Evolutionary conservation across 2,797 vertebrate species (phyloP).

Genomic region (Gymnoscopelus microlampas): DNA sequence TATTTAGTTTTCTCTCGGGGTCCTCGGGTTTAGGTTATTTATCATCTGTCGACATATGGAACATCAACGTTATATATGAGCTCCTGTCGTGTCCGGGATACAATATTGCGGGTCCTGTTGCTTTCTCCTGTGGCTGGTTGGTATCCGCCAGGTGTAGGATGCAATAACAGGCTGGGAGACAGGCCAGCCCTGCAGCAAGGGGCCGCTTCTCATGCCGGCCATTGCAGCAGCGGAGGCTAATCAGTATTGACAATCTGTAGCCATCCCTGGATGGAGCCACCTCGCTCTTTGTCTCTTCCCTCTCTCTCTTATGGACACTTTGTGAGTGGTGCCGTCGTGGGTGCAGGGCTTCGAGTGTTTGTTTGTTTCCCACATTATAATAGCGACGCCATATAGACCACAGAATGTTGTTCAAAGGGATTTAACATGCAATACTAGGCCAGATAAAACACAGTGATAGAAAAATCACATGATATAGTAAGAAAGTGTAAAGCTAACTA

Average conservation of each 20-base stretch:
- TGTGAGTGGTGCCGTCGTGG: background rate
- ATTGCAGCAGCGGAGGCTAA: slow-evolving; percentile 72
- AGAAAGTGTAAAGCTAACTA: too few relatives aligned
- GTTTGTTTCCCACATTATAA: too few relatives aligned
- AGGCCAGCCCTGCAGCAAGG: slow-evolving; percentile 82
- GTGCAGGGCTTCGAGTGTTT: too few relatives aligned
- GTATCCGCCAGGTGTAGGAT: slow-evolving; percentile 48
- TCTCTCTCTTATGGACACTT: slow-evolving; percentile 29
- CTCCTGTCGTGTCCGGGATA: background rate
- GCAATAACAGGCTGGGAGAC: slow-evolving; percentile 67
- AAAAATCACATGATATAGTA: too few relatives aligned
- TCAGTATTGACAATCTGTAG: slow-evolving; percentile 61
- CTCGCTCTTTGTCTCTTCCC: too few relatives aligned
- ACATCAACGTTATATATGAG: background rate
- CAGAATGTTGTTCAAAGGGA: too few relatives aligned
- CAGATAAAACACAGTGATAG: too few relatives aligned
- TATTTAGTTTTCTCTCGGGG: too few relatives aligned
- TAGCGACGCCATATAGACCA: too few relatives aligned
- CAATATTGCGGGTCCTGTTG: background rate
- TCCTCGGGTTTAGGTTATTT: slow-evolving; percentile 2
- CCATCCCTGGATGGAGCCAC: slow-evolving; percentile 32
- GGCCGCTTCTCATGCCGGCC: slow-evolving; percentile 66
- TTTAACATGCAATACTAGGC: too few relatives aligned
- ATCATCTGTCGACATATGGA: background rate
- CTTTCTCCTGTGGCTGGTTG: slow-evolving; percentile 17